A percentile compares a stretch with the other conserved stretches of the same genome.
These are phyloP conservation scores for Marasmarcha lunaedactyla DNA, from an alignment of 2,888 invertebrate species.

Conservation along the genomic window DNA sequence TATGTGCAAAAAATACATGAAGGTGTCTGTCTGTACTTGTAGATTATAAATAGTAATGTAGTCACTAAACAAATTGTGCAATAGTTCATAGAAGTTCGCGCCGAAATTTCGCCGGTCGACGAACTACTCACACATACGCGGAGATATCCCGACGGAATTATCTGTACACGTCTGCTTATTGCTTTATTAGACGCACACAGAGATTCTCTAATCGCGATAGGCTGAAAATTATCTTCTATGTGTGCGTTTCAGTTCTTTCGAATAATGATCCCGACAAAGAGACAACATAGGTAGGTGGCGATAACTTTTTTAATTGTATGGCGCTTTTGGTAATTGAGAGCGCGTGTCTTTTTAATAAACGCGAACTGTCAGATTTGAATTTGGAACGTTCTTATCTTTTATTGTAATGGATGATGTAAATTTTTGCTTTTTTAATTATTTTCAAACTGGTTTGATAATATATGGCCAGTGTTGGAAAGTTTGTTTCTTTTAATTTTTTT, in stretches of 20 bases:
- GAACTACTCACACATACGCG: conserved; percentile 23
- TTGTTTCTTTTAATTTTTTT: too few species aligned
- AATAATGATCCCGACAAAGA: conserved; percentile 14
- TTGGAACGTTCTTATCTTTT: conserved; percentile 6
- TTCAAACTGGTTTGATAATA: too few species aligned
- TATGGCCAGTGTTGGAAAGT: too few species aligned
- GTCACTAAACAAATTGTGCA: conserved; percentile 24
- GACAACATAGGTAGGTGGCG: conserved; percentile 5
- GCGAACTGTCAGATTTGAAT: conserved; percentile 3
- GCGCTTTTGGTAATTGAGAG: conserved; percentile 9
- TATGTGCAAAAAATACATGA: too few species aligned
- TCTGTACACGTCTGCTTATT: conserved; percentile 15
- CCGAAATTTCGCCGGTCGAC: conserved; percentile 33
- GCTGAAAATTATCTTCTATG: conserved; percentile 12
- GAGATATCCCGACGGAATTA: conserved; percentile 15
- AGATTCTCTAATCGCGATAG: conserved; percentile 11
- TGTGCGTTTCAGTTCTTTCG: conserved; percentile 15
- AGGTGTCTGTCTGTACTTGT: too few species aligned
- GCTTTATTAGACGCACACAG: conserved; percentile 12
- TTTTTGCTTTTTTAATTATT: too few species aligned
- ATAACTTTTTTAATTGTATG: conserved; percentile 10
- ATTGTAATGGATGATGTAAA: neutral
- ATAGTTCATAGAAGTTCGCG: conserved; percentile 22
- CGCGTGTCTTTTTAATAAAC: neutral
- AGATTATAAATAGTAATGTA: neutral